These are phyloP conservation scores for Phylloscopus whistleri DNA, from an alignment of 2,113 vertebrate genomes.

Conservation along the genomic window DNA sequence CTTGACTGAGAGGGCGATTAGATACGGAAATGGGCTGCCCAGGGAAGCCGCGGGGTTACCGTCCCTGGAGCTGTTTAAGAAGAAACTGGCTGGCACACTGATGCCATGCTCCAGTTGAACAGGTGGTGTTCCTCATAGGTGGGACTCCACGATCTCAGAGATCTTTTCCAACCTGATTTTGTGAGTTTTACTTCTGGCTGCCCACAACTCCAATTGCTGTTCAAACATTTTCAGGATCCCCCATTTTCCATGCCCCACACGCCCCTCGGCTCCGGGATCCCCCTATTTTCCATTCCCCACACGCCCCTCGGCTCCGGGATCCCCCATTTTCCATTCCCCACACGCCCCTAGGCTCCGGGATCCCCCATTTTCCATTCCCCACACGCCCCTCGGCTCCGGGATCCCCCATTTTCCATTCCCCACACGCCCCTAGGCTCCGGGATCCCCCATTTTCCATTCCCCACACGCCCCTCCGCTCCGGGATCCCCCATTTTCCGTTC, in stretches of 20 bases:
- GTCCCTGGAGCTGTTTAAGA: neutral
- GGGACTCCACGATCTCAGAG: neutral
- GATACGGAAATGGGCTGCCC: too few relatives aligned
- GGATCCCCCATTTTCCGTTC: neutral
- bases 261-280: accelerated
- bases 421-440: neutral
- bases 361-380: too few relatives aligned
- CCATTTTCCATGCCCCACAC: accelerated
- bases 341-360: neutral
- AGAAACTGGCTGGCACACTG: neutral
- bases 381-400: neutral
- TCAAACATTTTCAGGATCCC: neutral
- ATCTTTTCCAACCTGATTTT: too few relatives aligned
- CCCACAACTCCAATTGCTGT: accelerated
- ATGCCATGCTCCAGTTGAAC: neutral
- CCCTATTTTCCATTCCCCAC: accelerated
- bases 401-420: too few relatives aligned
- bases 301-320: too few relatives aligned
- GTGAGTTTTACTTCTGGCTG: neutral
- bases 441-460: neutral
- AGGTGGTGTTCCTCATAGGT: accelerated
- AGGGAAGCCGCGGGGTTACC: accelerated
- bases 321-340: too few relatives aligned
- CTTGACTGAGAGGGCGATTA: neutral
- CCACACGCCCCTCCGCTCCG: accelerated